These are phyloP conservation scores for Telmatherina bonti DNA, from an alignment of 2,797 vertebrate species.

Conservation along the genomic window DNA sequence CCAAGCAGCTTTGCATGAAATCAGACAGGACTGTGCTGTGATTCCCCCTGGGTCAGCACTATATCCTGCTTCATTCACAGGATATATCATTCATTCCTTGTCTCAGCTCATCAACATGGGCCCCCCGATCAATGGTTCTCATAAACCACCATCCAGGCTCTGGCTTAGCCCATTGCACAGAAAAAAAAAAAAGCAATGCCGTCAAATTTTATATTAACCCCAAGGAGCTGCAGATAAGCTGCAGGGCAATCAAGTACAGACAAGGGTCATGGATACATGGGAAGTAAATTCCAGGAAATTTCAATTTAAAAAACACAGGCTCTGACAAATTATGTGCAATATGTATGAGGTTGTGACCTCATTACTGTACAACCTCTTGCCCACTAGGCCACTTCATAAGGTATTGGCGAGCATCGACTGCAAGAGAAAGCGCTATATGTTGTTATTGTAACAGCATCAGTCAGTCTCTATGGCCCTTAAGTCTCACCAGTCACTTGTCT, in stretches of 20 bases:
- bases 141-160: constrained; percentile 72
- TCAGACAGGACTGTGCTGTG: constrained; percentile 76
- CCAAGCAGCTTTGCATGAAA: constrained; percentile 75
- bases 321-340: constrained; percentile 42
- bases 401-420: constrained; percentile 61
- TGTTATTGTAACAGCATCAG: constrained; percentile 70
- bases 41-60: constrained; percentile 80
- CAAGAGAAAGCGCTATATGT: constrained; percentile 21
- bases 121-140: constrained; percentile 75
- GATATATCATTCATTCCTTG: constrained; percentile 54
- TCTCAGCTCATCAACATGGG: constrained; percentile 70
- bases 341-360: constrained; percentile 70
- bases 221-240: constrained; percentile 45
- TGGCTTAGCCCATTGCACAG: constrained; percentile 50
- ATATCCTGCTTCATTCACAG: constrained; percentile 77
- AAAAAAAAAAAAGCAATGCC: constrained; percentile 23
- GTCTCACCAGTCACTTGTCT: constrained; percentile 48
- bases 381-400: constrained; percentile 13
- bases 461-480: constrained; percentile 59
- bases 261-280: constrained; percentile 41
- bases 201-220: constrained; percentile 68
- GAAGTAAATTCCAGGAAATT: constrained; percentile 40
- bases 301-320: constrained; percentile 41
- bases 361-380: constrained; percentile 58
- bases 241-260: constrained; percentile 48